These are phyloP conservation scores for Nesoenas mayeri DNA, from an alignment of 2,113 vertebrate species.

Conservation along the genomic window DNA sequence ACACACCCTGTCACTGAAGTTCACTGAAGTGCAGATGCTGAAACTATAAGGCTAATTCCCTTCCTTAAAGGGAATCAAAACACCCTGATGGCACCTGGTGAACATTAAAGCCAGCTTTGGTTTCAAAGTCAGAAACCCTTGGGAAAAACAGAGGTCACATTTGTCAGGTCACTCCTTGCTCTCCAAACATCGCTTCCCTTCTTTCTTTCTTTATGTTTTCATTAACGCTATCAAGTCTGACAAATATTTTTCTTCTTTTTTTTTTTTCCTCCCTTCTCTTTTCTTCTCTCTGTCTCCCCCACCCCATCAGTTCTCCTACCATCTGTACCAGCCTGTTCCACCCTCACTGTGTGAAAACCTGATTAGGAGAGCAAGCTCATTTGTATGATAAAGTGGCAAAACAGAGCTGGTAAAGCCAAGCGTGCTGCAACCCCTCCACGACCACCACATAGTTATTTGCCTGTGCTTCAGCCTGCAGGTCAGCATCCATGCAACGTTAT, in stretches of 20 bases:
- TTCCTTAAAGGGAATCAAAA: conserved; percentile 57
- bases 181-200: conserved; percentile 8
- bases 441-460: not conserved
- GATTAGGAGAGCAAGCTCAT: not conserved
- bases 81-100: conserved; percentile 65
- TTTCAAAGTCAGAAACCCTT: conserved; percentile 70
- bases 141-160: conserved; percentile 61
- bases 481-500: not conserved
- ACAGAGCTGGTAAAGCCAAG: not conserved
- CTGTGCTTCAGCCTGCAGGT: not conserved
- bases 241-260: conserved; percentile 38
- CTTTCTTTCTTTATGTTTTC: conserved; percentile 53
- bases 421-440: not conserved
- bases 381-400: not conserved
- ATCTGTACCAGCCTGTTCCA: not conserved
- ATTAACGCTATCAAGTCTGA: conserved; percentile 36
- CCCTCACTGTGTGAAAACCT: not conserved
- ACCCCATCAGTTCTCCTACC: not conserved
- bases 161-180: conserved; percentile 58
- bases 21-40: conserved; percentile 40
- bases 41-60: conserved; percentile 46
- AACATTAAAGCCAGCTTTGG: conserved; percentile 65
- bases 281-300: not conserved
- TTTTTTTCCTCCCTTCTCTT: not conserved
- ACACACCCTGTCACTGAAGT: conserved; percentile 31